phyloP scores from a whole-genome alignment of 2,888 invertebrate genomes.

The Orthosia gracilis region DNA sequence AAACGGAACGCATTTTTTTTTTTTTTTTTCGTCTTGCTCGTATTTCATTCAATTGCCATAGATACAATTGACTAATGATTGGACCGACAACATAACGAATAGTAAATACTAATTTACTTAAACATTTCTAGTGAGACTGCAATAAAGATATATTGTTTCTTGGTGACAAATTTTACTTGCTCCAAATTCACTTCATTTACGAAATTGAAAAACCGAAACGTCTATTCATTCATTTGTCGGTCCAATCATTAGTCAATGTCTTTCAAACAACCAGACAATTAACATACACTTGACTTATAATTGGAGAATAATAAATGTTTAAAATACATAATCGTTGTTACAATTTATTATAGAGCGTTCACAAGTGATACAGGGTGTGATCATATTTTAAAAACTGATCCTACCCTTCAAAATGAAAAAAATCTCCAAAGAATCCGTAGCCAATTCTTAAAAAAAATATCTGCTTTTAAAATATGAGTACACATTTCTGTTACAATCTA shows the following conservation, averaged over 20 bases:
- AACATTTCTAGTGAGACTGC: slow-evolving; percentile 6
- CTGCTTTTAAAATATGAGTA: too few relatives aligned
- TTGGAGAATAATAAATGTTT: slow-evolving; percentile 20
- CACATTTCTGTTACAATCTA: too few relatives aligned
- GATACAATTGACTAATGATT: slow-evolving; percentile 30
- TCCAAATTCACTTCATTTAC: neutral
- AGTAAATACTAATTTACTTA: slow-evolving; percentile 40
- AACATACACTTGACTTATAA: slow-evolving; percentile 29
- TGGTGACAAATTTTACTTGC: neutral
- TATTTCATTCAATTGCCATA: too few relatives aligned
- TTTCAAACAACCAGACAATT: slow-evolving; percentile 29
- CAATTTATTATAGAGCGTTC: too few relatives aligned
- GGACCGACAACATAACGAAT: neutral
- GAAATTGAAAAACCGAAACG: too few relatives aligned
- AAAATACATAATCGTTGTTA: neutral
- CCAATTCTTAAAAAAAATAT: too few relatives aligned
- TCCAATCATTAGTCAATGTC: slow-evolving; percentile 39
- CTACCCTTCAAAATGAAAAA: too few relatives aligned
- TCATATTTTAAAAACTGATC: too few relatives aligned
- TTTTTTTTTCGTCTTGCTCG: neutral
- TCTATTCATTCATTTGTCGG: too few relatives aligned
- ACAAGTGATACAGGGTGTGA: too few relatives aligned
- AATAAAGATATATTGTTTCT: slow-evolving; percentile 7
- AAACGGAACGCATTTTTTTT: neutral
- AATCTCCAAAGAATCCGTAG: too few relatives aligned